These are phyloP conservation scores for Nycticebus coucang DNA, from an alignment of 2,113 vertebrate genomes.

Conservation along the genomic window DNA sequence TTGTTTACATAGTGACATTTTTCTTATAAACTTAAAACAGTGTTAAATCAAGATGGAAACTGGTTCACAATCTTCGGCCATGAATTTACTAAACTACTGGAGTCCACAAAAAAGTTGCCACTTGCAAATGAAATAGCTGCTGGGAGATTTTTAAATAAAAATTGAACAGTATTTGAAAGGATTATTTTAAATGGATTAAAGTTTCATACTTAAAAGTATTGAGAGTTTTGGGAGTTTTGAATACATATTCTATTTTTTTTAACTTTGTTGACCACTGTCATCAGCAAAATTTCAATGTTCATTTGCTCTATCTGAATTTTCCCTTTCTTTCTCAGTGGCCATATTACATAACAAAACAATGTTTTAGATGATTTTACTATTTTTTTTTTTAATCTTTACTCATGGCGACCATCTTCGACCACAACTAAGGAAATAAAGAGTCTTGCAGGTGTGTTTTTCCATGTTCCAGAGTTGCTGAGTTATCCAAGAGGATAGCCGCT, in stretches of 20 bases:
- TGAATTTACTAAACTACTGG: slow-evolving; percentile 41
- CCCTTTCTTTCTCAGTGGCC: background rate
- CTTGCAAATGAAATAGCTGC: slow-evolving; percentile 37
- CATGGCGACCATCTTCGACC: no score
- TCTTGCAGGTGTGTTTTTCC: background rate
- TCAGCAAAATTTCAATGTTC: background rate
- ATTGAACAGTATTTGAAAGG: background rate
- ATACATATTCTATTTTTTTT: background rate
- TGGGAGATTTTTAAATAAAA: slow-evolving; percentile 23
- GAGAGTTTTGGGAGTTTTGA: background rate
- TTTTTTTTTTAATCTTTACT: background rate
- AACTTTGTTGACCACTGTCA: background rate
- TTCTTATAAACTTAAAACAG: slow-evolving; percentile 77
- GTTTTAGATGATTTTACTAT: background rate
- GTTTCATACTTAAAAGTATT: background rate
- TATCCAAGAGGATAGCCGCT: fast-evolving
- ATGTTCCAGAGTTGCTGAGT: background rate
- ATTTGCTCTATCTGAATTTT: background rate
- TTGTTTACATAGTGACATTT: slow-evolving; percentile 80
- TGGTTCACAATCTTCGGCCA: slow-evolving; percentile 36
- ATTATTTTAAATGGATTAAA: background rate
- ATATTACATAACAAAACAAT: background rate
- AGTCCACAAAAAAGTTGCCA: background rate
- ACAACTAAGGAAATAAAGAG: background rate
- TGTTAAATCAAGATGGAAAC: slow-evolving; percentile 73